Evolutionary conservation across 2,888 invertebrate genomes (phyloP).

Genomic region (Argynnis bischoffii): DNA sequence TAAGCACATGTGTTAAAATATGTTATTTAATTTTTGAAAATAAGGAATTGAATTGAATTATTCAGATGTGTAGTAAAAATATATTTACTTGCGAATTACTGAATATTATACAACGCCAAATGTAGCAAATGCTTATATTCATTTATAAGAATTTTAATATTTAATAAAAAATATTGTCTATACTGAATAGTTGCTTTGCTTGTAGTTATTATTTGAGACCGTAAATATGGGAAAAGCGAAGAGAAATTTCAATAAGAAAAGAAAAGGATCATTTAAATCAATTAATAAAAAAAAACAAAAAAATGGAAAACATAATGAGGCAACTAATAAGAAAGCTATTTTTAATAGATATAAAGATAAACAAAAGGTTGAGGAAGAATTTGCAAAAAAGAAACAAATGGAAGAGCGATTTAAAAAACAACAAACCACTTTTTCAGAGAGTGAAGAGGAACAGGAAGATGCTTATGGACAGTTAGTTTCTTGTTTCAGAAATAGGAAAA

Average conservation of each 20-base stretch:
- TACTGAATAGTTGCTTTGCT: neutral
- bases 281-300: constrained; percentile 58
- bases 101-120: no score
- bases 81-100: no score
- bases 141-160: no score
- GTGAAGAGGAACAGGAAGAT: constrained; percentile 71
- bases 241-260: constrained; percentile 54
- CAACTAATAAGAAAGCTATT: constrained; percentile 69
- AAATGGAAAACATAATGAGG: constrained; percentile 50
- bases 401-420: constrained; percentile 62
- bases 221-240: constrained; percentile 59
- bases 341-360: constrained; percentile 78
- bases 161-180: no score
- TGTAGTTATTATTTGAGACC: neutral
- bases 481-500: constrained; percentile 63
- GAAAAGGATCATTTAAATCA: constrained; percentile 50
- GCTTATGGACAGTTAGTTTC: constrained; percentile 78
- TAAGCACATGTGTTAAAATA: no score
- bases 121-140: no score
- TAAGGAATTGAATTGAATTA: no score
- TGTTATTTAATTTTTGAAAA: no score
- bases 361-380: constrained; percentile 73
- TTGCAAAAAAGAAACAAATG: constrained; percentile 65
- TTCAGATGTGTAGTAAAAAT: no score
- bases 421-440: constrained; percentile 72